Evolutionary conservation across 1,140 invertebrate genomes (phyloP), one percentile per base, ranked within the genome.

Genomic region (Polypedilum vanderplanki): DNA sequence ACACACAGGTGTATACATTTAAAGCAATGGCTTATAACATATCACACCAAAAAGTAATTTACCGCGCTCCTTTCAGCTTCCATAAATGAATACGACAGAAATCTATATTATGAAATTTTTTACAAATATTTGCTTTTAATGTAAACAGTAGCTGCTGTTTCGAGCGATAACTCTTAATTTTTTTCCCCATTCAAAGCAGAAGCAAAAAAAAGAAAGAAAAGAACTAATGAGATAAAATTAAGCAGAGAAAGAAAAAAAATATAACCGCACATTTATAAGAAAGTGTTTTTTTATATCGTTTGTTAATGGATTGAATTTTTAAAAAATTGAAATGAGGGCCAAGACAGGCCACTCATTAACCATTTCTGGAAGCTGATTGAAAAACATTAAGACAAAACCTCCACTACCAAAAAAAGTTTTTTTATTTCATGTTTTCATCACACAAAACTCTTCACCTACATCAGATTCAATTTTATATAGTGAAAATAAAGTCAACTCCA

Each of bases 61-160:
- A 57, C 46, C 46, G 46, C 46, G 46, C 9, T 57, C 46, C 12
- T 57, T 57, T 57, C 46, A 57, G 46, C 46, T 57, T 57, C 46
- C 46, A 57, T 57, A 57, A 57, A 57, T 57, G 46, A 57, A 57
- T 70, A 22, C 10, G 65, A 70, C 17, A 18, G 65, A 70, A 70
- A 70, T 70, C 65, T 70, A 70, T 70, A 70, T 20, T 70, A 70
- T 70, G 17, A 70, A 70, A 20, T 70, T 70, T 70, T 70, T 70
- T 70, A 70, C 65, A 70, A 70, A 70, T 70, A 70, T 70, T 70
- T 70, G 65, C 65, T 70, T 70, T 70, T 70, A 70, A 22, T 70
- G 20, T 70, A 70, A 70, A 70, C 65, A 70, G 65, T 70, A 70
- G 65, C 65, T 70, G 65, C 65, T 70, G 17, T 70, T 70, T 22